Conservation (phyloP, 2,888 invertebrate species). For the Alsophila aescularia region DNA sequence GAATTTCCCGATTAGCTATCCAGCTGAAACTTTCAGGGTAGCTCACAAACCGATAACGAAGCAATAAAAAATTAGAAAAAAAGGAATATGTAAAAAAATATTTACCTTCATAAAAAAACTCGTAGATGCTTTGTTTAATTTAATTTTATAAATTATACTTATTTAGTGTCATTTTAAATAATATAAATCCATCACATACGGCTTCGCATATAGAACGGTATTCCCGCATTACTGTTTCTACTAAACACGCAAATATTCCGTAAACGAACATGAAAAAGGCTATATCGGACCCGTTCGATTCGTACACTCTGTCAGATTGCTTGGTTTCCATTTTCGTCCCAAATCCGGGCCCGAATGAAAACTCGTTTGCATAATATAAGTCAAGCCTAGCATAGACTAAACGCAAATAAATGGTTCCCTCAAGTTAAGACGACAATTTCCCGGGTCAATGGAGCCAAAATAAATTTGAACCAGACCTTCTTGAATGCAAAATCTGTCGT, state of each 20-base stretch:
- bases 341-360: conserved; percentile 59
- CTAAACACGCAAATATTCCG: conserved; percentile 40
- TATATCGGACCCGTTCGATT: conserved; percentile 55
- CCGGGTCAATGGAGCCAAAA: conserved; percentile 70
- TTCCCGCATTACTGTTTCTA: conserved; percentile 36
- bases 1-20: no score
- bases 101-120: no score
- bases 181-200: no score
- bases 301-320: conserved; percentile 53
- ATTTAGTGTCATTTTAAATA: no score
- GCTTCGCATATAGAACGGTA: background rate
- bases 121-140: no score
- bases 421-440: conserved; percentile 76
- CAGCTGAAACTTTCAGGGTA: no score
- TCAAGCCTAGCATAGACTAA: conserved; percentile 69
- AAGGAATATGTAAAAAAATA: no score
- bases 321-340: conserved; percentile 50
- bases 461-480: conserved; percentile 67
- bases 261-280: conserved; percentile 48
- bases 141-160: no score
- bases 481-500: conserved; percentile 62
- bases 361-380: conserved; percentile 75
- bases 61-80: no score
- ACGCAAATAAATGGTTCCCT: conserved; percentile 75
- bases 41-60: no score